phyloP scores from a whole-genome alignment of 2,113 vertebrate species.

The Propithecus coquereli region DNA sequence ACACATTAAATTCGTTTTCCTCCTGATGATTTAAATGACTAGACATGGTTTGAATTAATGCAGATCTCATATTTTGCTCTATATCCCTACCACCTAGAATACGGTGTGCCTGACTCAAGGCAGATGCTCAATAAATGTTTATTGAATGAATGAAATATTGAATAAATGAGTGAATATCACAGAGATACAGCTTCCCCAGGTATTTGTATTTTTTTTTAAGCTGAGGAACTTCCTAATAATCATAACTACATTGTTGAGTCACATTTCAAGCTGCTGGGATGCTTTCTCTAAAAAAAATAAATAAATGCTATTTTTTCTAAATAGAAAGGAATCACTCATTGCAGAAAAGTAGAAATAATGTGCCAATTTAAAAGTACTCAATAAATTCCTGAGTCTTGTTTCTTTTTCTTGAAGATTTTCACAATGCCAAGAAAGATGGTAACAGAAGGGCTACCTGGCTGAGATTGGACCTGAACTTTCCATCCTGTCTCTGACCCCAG shows the following conservation, averaged over 20 bases:
- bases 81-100: background rate
- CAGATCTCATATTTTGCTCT: background rate
- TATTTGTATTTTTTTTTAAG: background rate
- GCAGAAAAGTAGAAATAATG: background rate
- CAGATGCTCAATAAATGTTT: background rate
- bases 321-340: background rate
- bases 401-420: background rate
- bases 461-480: background rate
- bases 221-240: background rate
- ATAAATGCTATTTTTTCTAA: background rate
- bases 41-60: background rate
- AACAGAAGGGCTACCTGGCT: background rate
- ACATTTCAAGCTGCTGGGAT: background rate
- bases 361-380: background rate
- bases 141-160: background rate
- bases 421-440: background rate
- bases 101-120: background rate
- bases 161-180: background rate
- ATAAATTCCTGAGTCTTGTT: background rate
- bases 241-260: background rate
- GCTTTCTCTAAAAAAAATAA: background rate
- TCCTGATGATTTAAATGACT: background rate
- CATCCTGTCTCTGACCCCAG: background rate
- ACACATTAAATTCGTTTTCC: background rate
- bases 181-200: background rate